phyloP scores from a whole-genome alignment of 2,113 vertebrate species.

The Gavialis gangeticus region DNA sequence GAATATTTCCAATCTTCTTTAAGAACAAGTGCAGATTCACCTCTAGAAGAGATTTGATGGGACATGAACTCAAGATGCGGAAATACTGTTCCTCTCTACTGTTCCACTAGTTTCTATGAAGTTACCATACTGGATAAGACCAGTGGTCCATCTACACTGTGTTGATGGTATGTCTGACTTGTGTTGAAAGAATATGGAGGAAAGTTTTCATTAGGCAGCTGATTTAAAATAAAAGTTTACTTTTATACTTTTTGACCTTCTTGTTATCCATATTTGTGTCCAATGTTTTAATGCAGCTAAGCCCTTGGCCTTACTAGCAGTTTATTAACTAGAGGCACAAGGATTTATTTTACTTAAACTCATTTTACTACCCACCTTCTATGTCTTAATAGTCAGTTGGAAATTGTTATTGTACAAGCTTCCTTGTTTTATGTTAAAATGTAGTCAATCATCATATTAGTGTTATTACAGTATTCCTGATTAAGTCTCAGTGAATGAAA shows the following conservation, averaged over 20 bases:
- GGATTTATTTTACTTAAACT: neutral
- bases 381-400: neutral
- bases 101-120: too few relatives aligned
- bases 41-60: neutral
- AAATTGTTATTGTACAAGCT: neutral
- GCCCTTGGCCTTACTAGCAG: neutral
- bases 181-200: neutral
- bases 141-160: neutral
- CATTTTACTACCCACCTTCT: neutral
- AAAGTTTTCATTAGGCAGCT: neutral
- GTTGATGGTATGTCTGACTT: too few relatives aligned
- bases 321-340: neutral
- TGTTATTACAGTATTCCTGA: neutral
- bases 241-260: neutral
- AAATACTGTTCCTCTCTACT: neutral
- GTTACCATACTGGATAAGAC: neutral
- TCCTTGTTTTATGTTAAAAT: neutral
- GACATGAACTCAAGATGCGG: neutral
- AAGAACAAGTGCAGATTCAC: neutral
- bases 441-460: neutral
- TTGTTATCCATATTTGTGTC: neutral
- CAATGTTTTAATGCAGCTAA: neutral
- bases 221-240: neutral
- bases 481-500: neutral
- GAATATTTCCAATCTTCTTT: neutral